Evolutionary conservation across 1,140 invertebrate genomes (phyloP), one percentile per base, ranked within the genome.

Genomic region (Diabrotica undecimpunctata): DNA sequence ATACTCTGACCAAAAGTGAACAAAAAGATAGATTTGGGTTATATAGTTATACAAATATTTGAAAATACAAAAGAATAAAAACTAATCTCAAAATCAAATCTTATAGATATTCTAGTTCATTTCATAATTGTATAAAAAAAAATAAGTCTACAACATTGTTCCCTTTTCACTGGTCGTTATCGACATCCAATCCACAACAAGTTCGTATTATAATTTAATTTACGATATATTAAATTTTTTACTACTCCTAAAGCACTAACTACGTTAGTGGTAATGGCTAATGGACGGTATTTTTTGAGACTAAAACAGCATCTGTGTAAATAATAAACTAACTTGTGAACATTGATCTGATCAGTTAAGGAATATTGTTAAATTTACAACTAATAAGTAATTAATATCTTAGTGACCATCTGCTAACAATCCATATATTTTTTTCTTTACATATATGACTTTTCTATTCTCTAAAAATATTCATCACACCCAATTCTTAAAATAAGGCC

Each of bases 281-380:
- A 66, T 73, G 72, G 72, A 73, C 72, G 72, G 72, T 73, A 67
- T 72, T 56, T 64, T 64, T 70, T 72, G 68, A 73, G 72, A 73
- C 68, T 73, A 71, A 54, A 50, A 55, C 64, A 60, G 60, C 55
- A 63, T 25, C 46, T 56, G 59, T 54, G 54, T 13, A 62, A 52
- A 25, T 11, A 46, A 46, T 66, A 36, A 63, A 66, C 36, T 58
- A 36, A n/a, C 12, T 38, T 12, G 11, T 58, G 36, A 39, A 8
- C 9, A 6, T 55, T n/a, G n/a, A n/a, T n/a, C n/a, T n/a, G n/a
- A 14, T 55, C n/a, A 39, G n/a, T n/a, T 38, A 58, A 38, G 25
- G 37, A n/a, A n/a, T 37, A 35, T 35, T 38, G 25, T 25, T 25
- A 25, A 25, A 25, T 25, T n/a, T 25, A 25, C 35, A 41, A 35